phyloP scores from a whole-genome alignment of 2,113 vertebrate genomes.

The Lonchura striata region DNA sequence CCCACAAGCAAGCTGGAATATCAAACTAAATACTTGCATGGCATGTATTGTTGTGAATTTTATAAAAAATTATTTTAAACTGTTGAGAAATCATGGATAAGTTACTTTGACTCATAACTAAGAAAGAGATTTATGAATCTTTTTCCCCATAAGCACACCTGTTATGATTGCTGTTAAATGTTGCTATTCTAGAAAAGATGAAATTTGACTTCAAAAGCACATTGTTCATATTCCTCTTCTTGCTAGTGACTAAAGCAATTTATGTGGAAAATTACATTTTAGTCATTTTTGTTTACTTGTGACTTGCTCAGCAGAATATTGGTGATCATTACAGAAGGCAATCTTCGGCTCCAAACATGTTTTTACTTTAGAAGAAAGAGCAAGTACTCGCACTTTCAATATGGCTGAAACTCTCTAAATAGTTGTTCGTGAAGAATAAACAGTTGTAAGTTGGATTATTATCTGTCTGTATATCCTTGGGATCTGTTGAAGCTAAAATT shows the following conservation, averaged over 20 bases:
- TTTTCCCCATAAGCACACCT: not conserved
- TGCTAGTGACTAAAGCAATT: not conserved
- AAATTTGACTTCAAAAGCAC: not conserved
- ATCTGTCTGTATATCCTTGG: not conserved
- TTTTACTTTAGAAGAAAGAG: not conserved
- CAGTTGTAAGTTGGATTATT: not conserved
- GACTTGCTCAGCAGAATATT: not conserved
- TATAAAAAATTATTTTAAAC: not conserved
- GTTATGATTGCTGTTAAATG: not conserved
- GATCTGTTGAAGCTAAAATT: not conserved
- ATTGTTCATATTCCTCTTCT: not conserved
- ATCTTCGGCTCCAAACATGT: fast-evolving
- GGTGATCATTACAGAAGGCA: not conserved
- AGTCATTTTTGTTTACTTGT: not conserved
- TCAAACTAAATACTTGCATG: not conserved
- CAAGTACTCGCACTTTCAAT: fast-evolving
- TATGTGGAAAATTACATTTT: not conserved
- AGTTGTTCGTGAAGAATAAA: not conserved
- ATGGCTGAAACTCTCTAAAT: not conserved
- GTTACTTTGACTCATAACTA: not conserved
- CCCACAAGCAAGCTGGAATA: not conserved
- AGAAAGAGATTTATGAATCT: not conserved
- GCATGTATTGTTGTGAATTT: not conserved
- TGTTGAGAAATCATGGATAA: not conserved
- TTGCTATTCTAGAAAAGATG: not conserved